Conservation (phyloP, 1,140 invertebrate species). For the Ditylenchus dipsaci region DNA sequence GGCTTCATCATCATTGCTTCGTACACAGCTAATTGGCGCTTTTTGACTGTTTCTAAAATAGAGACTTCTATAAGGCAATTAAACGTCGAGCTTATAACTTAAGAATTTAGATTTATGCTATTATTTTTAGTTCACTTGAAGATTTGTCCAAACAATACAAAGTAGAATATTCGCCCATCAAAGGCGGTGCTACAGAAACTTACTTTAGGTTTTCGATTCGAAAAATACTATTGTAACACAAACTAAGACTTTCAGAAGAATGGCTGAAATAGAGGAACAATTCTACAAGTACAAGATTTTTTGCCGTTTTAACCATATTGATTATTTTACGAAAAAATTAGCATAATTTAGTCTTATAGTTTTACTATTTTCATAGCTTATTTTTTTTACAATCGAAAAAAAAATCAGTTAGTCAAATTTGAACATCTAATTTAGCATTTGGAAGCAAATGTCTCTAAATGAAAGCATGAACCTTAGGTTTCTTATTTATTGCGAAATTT, state of each 20-base stretch:
- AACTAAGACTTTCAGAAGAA: conserved; percentile 66
- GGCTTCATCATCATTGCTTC: conserved; percentile 96
- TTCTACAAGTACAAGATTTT: conserved; percentile 79
- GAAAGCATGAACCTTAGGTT: conserved; percentile 73
- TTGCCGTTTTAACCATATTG: neutral
- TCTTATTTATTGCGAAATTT: too few relatives aligned
- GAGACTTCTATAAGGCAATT: conserved; percentile 80
- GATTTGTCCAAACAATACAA: conserved; percentile 91
- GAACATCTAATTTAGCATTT: conserved; percentile 74
- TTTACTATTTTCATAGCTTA: too few relatives aligned
- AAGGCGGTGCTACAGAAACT: conserved; percentile 77
- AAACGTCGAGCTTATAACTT: neutral
- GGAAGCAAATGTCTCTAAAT: conserved; percentile 94
- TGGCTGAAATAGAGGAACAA: conserved; percentile 86
- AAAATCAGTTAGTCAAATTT: too few relatives aligned
- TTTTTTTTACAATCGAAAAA: too few relatives aligned
- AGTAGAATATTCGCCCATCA: conserved; percentile 87
- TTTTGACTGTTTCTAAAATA: conserved; percentile 90
- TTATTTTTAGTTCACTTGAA: conserved; percentile 78
- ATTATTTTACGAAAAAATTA: conserved; percentile 5
- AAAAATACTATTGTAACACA: neutral
- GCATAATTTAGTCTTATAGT: too few relatives aligned
- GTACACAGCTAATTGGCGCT: conserved; percentile 93
- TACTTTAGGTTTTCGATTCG: conserved; percentile 68
- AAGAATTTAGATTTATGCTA: neutral